These are phyloP conservation scores for Ostrea denselamellosa DNA, from an alignment of 1,140 invertebrate genomes.

Conservation along the genomic window DNA sequence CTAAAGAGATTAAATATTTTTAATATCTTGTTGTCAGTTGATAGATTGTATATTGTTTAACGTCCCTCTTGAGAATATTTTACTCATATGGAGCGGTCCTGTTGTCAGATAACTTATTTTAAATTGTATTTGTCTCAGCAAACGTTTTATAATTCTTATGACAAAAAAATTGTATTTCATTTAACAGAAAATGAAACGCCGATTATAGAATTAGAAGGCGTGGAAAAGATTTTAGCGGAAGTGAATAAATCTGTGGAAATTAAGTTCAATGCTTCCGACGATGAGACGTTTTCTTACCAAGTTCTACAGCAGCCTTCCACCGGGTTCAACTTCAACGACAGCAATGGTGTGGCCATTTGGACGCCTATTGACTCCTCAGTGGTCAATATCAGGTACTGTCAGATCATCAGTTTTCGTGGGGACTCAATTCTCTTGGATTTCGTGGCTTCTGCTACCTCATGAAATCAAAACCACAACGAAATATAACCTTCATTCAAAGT, in stretches of 20 bases:
- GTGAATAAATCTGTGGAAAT: constrained; percentile 5
- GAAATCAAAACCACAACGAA: no score
- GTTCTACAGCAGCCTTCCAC: constrained; percentile 21
- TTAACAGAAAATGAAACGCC: constrained; percentile 11
- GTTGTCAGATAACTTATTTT: no score
- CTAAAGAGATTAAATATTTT: no score
- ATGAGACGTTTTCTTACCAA: constrained; percentile 16
- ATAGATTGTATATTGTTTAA: no score
- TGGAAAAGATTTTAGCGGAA: not conserved
- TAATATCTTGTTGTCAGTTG: no score
- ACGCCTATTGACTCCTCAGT: constrained; percentile 21
- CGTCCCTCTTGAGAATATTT: no score
- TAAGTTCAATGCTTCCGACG: constrained; percentile 36
- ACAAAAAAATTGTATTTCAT: not conserved
- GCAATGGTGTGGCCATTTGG: constrained; percentile 39
- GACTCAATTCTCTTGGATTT: no score
- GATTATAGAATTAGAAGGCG: constrained; percentile 3
- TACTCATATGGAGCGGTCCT: no score
- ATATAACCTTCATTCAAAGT: no score
- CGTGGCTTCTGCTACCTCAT: no score
- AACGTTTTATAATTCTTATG: not conserved
- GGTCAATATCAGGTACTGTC: constrained; percentile 41
- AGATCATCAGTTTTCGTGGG: no score
- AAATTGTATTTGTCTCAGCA: no score
- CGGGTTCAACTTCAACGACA: not conserved